A percentile compares a stretch with the other conserved stretches of the same genome.
phyloP scores from a whole-genome alignment of 37 sponge, comb jelly and placozoan species.

The Spongilla lacustris region DNA sequence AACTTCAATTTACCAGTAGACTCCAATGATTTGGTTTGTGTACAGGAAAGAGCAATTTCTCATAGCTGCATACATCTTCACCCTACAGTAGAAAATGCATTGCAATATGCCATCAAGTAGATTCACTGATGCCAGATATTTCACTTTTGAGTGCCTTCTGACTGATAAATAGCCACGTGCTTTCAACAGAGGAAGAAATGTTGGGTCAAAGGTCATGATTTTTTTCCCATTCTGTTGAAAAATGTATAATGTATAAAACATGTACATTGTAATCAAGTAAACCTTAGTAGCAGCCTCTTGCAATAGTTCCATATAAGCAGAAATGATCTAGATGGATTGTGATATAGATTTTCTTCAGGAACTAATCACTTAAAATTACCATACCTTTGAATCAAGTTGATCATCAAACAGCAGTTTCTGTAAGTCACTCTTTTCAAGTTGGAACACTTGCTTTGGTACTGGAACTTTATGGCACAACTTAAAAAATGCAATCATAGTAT shows the following conservation, averaged over 20 bases:
- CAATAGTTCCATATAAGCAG: neutral
- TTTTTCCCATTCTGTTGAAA: neutral
- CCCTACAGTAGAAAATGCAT: neutral
- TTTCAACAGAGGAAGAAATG: neutral
- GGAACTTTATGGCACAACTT: neutral
- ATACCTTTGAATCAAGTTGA: neutral
- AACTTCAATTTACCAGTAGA: neutral
- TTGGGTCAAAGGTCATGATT: neutral
- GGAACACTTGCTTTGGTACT: neutral
- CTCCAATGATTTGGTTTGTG: slow-evolving; percentile 1
- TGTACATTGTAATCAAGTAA: neutral
- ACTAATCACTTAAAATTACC: neutral
- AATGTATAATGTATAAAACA: neutral
- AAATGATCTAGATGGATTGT: neutral
- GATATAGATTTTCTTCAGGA: neutral
- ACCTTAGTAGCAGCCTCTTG: neutral
- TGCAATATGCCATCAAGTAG: neutral
- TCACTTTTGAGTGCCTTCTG: slow-evolving; percentile 1
- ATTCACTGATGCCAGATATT: neutral
- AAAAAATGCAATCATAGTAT: neutral
- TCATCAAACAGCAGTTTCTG: neutral
- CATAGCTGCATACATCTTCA: neutral
- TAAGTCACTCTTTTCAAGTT: neutral
- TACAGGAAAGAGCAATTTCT: neutral
- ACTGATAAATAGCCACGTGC: neutral